Conservation (phyloP, 2,797 vertebrate genomes). For the Leuciscus waleckii region DNA sequence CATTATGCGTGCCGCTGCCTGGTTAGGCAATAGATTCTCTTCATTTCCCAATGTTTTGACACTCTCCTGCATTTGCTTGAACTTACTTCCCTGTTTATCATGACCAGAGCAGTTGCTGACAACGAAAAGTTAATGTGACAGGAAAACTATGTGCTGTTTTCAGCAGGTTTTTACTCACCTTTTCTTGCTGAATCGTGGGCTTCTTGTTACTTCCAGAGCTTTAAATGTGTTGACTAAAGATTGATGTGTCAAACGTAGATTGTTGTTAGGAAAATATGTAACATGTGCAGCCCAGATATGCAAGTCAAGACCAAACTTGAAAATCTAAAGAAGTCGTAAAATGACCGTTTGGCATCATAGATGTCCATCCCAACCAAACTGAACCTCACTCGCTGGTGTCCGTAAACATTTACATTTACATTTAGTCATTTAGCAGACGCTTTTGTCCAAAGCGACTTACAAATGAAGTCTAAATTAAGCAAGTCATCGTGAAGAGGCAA, state of each 20-base stretch:
- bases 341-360: background rate
- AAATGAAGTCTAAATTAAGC: too few species aligned
- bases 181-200: slow-evolving; percentile 9
- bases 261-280: background rate
- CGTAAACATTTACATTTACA: background rate
- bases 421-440: too few species aligned
- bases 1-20: background rate
- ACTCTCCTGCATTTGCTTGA: background rate
- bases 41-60: slow-evolving; percentile 23
- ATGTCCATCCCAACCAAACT: background rate
- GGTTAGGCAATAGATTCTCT: slow-evolving; percentile 13
- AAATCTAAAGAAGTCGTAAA: background rate
- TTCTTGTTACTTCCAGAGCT: slow-evolving; percentile 4
- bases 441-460: too few species aligned
- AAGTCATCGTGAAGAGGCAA: too few species aligned
- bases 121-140: slow-evolving; percentile 27
- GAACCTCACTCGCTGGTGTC: background rate
- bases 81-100: slow-evolving; percentile 34
- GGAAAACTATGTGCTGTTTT: slow-evolving; percentile 41
- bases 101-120: slow-evolving; percentile 32
- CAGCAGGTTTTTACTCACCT: slow-evolving; percentile 36
- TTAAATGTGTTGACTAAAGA: background rate
- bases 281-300: background rate
- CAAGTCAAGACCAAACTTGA: background rate
- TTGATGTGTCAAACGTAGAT: background rate